phyloP scores from a whole-genome alignment of 2,113 vertebrate species.

The Antechinus stuartii region DNA sequence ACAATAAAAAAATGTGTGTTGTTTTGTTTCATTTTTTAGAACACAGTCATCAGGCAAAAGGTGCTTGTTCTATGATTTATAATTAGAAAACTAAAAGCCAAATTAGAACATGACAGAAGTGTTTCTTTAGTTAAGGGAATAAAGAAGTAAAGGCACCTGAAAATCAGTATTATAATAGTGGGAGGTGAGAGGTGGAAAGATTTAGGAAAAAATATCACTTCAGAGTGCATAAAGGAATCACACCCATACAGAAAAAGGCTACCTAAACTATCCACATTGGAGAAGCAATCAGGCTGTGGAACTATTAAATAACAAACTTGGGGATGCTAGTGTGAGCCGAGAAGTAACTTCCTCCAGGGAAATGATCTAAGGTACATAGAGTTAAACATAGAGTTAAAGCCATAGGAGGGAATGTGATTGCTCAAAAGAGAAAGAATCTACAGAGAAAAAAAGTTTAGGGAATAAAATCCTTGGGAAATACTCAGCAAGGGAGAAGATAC shows the following conservation, averaged over 20 bases:
- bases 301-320: not conserved
- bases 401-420: not conserved
- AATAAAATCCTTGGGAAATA: not conserved
- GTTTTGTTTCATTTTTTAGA: not conserved
- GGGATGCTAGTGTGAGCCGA: not conserved
- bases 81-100: not conserved
- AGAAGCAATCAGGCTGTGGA: not conserved
- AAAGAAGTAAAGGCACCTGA: not conserved
- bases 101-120: not conserved
- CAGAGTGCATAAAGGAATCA: not conserved
- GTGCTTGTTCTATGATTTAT: not conserved
- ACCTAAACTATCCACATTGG: not conserved
- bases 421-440: not conserved
- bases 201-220: not conserved
- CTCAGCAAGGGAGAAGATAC: not conserved
- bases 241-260: not conserved
- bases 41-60: not conserved
- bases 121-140: not conserved
- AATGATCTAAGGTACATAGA: not conserved
- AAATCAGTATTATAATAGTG: not conserved
- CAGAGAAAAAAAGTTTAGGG: not conserved
- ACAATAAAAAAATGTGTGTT: not conserved
- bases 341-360: not conserved
- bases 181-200: not conserved
- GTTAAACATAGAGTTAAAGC: not conserved